Conservation (phyloP, 2,888 invertebrate species). For the Anodontia alba region DNA sequence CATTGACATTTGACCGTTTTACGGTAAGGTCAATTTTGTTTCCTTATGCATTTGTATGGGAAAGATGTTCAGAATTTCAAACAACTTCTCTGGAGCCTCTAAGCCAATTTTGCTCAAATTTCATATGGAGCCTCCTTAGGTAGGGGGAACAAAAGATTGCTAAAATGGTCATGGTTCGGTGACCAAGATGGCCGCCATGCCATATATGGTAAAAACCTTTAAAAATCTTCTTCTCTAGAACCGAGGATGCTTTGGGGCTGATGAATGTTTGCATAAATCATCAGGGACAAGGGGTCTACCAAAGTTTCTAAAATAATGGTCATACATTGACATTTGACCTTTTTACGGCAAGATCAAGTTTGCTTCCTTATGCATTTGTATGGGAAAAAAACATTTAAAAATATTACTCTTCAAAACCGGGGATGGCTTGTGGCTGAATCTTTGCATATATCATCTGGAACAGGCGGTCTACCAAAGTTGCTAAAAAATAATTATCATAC, state of each 20-base stretch:
- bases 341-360: neutral
- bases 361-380: neutral
- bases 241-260: neutral
- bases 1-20: too few relatives aligned
- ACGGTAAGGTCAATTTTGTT: too few relatives aligned
- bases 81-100: neutral
- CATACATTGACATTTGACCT: neutral
- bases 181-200: neutral
- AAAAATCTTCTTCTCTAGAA: constrained; percentile 9
- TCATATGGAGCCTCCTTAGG: neutral
- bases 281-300: neutral
- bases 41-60: too few relatives aligned
- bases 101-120: neutral
- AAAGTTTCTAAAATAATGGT: neutral
- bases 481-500: neutral
- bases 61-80: neutral
- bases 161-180: neutral
- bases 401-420: neutral
- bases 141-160: neutral
- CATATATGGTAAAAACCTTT: constrained; percentile 10
- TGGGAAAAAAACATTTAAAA: constrained; percentile 11
- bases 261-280: neutral
- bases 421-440: neutral
- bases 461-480: neutral
- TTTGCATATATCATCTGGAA: neutral